Percentiles rank a stretch among this genome's conserved stretches.
Evolutionary conservation across 2,797 vertebrate species (phyloP).

Genomic region (Girardinus metallicus): DNA sequence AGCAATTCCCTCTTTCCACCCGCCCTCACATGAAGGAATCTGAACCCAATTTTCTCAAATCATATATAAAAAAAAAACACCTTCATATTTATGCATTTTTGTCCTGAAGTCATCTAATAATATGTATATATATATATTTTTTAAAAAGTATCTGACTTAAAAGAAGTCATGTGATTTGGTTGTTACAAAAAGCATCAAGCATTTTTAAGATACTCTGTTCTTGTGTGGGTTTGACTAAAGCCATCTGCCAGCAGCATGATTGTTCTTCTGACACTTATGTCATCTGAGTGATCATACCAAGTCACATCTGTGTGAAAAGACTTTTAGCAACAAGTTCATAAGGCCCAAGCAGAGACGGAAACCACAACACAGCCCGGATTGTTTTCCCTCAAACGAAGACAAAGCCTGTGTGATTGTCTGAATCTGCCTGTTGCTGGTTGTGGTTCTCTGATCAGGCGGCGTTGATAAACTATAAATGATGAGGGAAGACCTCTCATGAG

Average conservation of each 20-base stretch:
- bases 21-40: slow-evolving; percentile 30
- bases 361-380: slow-evolving; percentile 21
- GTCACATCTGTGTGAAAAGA: slow-evolving; percentile 49
- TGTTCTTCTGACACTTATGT: neutral
- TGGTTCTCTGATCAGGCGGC: slow-evolving; percentile 9
- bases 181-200: neutral
- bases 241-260: slow-evolving; percentile 12
- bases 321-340: slow-evolving; percentile 31
- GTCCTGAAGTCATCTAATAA: neutral
- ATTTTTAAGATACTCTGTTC: neutral
- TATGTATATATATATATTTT: neutral
- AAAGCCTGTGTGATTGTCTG: slow-evolving; percentile 22
- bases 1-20: slow-evolving; percentile 32
- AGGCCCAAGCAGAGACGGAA: slow-evolving; percentile 30
- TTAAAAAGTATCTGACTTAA: neutral
- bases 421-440: slow-evolving; percentile 18
- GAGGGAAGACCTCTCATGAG: slow-evolving; percentile 4
- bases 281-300: slow-evolving; percentile 10
- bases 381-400: slow-evolving; percentile 29
- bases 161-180: slow-evolving; percentile 5
- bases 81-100: slow-evolving; percentile 10
- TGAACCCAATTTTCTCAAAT: slow-evolving; percentile 28
- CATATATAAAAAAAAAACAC: slow-evolving; percentile 5
- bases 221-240: slow-evolving; percentile 13
- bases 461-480: slow-evolving; percentile 15